phyloP scores from a whole-genome alignment of 2,888 invertebrate genomes.

The Drosophila subsilvestris region DNA sequence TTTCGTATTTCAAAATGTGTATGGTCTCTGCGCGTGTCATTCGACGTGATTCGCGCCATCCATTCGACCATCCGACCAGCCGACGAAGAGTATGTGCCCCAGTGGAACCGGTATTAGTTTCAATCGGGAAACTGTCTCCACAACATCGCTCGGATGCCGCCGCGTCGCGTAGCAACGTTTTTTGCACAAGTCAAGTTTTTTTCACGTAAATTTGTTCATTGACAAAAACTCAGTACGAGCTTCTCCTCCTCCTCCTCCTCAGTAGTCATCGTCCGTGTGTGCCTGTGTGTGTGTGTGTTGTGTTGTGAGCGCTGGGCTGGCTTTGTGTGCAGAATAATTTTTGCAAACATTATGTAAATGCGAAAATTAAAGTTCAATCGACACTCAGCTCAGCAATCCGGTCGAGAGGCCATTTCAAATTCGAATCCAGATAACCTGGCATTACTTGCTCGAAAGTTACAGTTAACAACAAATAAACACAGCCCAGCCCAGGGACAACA shows the following conservation, averaged over 20 bases:
- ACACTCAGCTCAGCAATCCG: constrained; percentile 16
- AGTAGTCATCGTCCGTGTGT: constrained; percentile 8
- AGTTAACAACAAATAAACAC: constrained; percentile 25
- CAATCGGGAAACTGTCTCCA: constrained; percentile 56
- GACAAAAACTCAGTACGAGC: constrained; percentile 68
- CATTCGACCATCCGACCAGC: too few species aligned
- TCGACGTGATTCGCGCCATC: too few species aligned
- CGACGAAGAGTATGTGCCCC: constrained; percentile 14
- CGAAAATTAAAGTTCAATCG: constrained; percentile 59
- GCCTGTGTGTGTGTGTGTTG: constrained; percentile 32
- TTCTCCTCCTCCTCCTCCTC: too few species aligned
- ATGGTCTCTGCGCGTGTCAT: too few species aligned
- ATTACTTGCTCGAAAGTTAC: constrained; percentile 45
- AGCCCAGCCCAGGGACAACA: neutral
- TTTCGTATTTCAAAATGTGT: too few species aligned
- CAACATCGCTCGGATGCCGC: constrained; percentile 40
- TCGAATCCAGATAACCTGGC: constrained; percentile 44
- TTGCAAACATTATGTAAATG: constrained; percentile 64
- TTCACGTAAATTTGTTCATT: constrained; percentile 79
- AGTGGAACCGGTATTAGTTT: constrained; percentile 47
- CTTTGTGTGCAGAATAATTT: constrained; percentile 68
- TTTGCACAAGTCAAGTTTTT: constrained; percentile 79
- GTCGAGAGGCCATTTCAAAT: constrained; percentile 23
- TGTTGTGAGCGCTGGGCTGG: constrained; percentile 43
- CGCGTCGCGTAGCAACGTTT: constrained; percentile 49